These are phyloP conservation scores for Pardosa pseudoannulata DNA, from an alignment of 2,888 invertebrate genomes.

Conservation along the genomic window DNA sequence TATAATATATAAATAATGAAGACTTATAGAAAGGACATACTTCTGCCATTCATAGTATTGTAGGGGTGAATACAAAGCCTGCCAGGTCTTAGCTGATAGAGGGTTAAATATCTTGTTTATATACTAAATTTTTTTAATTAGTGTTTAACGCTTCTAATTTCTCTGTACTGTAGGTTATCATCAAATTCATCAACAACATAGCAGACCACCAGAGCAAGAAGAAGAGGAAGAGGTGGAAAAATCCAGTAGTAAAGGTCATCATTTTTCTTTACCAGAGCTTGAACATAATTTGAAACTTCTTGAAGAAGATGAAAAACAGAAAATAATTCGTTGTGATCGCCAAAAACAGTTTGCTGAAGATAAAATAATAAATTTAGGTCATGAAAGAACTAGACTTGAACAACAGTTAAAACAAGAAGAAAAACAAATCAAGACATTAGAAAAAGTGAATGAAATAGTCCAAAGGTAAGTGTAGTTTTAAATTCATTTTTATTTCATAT, in stretches of 20 bases:
- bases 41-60: too few species aligned
- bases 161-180: slow-evolving; percentile 85
- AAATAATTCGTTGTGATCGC: slow-evolving; percentile 91
- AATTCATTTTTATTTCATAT: too few species aligned
- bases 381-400: slow-evolving; percentile 86
- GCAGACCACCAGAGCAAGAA: slow-evolving; percentile 79
- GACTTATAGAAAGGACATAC: too few species aligned
- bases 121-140: too few species aligned
- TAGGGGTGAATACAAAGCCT: too few species aligned
- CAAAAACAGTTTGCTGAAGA: slow-evolving; percentile 87
- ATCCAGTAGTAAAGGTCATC: slow-evolving; percentile 73
- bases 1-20: too few species aligned
- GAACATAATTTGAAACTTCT: slow-evolving; percentile 93
- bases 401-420: slow-evolving; percentile 85
- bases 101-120: too few species aligned
- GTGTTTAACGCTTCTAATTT: too few species aligned
- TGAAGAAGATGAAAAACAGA: slow-evolving; percentile 95
- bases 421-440: slow-evolving; percentile 84
- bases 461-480: slow-evolving; percentile 79
- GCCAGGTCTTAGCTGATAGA: too few species aligned
- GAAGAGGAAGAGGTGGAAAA: slow-evolving; percentile 65
- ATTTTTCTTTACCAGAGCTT: slow-evolving; percentile 88
- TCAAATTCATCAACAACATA: slow-evolving; percentile 86
- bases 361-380: slow-evolving; percentile 85
- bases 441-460: slow-evolving; percentile 84